phyloP scores from a whole-genome alignment of 2,888 invertebrate species.

The Nematopogon swammerdamellus region DNA sequence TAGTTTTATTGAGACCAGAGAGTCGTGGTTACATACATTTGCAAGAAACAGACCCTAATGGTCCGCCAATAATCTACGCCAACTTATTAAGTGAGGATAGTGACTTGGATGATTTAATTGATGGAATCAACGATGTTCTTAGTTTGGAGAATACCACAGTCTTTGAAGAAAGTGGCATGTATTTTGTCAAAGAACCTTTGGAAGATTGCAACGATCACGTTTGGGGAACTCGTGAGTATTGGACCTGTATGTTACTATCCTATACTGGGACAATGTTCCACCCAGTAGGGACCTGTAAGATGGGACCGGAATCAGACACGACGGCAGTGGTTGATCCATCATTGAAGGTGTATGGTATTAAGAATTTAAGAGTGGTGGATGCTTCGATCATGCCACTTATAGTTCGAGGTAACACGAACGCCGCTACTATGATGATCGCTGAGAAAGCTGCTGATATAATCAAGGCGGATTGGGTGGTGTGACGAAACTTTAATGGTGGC shows the following conservation, averaged over 20 bases:
- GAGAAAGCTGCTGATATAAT: no score
- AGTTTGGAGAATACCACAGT: slow-evolving; percentile 58
- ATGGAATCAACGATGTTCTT: slow-evolving; percentile 57
- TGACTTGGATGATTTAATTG: slow-evolving; percentile 60
- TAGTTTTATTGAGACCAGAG: no score
- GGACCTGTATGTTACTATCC: slow-evolving; percentile 59
- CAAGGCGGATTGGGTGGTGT: no score
- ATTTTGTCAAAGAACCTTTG: slow-evolving; percentile 52
- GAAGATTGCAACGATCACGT: slow-evolving; percentile 51
- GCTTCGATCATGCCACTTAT: slow-evolving; percentile 65
- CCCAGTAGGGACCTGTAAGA: slow-evolving; percentile 67
- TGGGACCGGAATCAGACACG: slow-evolving; percentile 61
- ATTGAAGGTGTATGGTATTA: slow-evolving; percentile 60
- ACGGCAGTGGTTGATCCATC: slow-evolving; percentile 64
- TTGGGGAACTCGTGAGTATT: slow-evolving; percentile 66
- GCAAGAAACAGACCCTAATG: no score
- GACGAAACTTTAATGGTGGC: no score
- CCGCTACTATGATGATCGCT: no score
- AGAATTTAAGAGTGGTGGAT: slow-evolving; percentile 63
- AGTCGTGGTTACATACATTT: no score
- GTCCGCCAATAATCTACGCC: no score
- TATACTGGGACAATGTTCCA: slow-evolving; percentile 71
- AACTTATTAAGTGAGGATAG: slow-evolving; percentile 61
- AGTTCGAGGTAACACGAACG: no score
- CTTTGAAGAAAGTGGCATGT: slow-evolving; percentile 54